Evolutionary conservation across 2,797 vertebrate species (phyloP), one percentile per base, ranked within the genome.

Genomic region (Cyprinodon diabolis): DNA sequence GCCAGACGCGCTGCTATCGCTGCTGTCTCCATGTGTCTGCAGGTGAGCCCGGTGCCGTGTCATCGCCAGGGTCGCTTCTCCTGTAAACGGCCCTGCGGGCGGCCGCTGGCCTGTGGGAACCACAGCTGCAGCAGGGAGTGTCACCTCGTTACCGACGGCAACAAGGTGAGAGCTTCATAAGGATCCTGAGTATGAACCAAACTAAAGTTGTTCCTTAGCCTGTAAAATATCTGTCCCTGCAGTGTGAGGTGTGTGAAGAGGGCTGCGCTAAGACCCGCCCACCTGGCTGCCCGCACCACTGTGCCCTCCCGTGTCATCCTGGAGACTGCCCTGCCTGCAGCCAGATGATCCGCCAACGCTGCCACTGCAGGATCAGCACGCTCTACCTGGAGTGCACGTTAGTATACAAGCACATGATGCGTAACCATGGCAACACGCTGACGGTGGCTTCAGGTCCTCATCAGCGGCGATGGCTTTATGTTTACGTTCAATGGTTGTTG

Each of bases 291-390:
- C 94, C 96, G 76, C 97, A 97, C 78, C 81, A 89, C 1, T 97
- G 97, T 71, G 80, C 91, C 76, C 79, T 94, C 70, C 95, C 92
- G 2, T 97, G 97, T 86, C 97, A 97, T 79, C 94, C 90, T 6
- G 96, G 91, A 48, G 71, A 89, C 77, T 97, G 97, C 71, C 95
- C 95, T 19, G 45, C 94, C 0, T 97, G 97, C 89, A 85, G 92
- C 75, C 96, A 97, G 79, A 96, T 96, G 95, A 89, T 96, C 69
- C 95, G 96, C 82, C 94, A 95, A 35, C 96, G 96, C 82, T 97
- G 96, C 89, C 96, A 97, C 90, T 97, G 97, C 93, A 97, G 94
- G 90, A 95, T 97, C 51, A 96, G 82, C 78, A 17, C 77, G 67
- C 83, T 93, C 52, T 92, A 90, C 23, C 66, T 91, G 72, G 88